Base-by-base conservation (phyloP, 2,888 invertebrate species). In the Dicroscelio sp. region DNA sequence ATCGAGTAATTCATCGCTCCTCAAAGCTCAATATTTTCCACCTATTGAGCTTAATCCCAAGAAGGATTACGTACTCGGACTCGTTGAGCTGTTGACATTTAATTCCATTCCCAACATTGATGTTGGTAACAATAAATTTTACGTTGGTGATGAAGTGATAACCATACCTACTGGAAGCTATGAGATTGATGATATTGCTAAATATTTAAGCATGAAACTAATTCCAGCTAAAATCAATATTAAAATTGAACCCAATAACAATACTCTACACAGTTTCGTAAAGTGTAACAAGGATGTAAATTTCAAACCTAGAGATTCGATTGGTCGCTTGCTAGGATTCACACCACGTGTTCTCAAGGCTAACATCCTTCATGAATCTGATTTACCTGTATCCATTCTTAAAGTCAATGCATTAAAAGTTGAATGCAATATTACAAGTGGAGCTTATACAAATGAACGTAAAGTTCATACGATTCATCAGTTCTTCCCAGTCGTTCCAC, bases 41-140 rank as follows among this genome's bases (percentile, higher is more conserved):
- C 86, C 90, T 0, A 90, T 90, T n/a, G 83, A 90, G 38, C 88
- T 95, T n/a, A n/a, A n/a, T n/a, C n/a, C n/a, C n/a, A n/a, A n/a
- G n/a, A n/a, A n/a, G n/a, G n/a, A n/a, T n/a, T n/a, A n/a, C n/a
- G n/a, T n/a, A n/a, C n/a, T n/a, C n/a, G n/a, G n/a, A n/a, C n/a
- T n/a, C n/a, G n/a, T n/a, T n/a, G n/a, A n/a, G n/a, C n/a, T n/a
- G n/a, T n/a, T n/a, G n/a, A n/a, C n/a, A n/a, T n/a, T n/a, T n/a
- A n/a, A n/a, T n/a, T n/a, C n/a, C n/a, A n/a, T n/a, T n/a, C n/a
- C n/a, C n/a, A n/a, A n/a, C n/a, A n/a, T n/a, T n/a, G n/a, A n/a
- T n/a, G n/a, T n/a, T n/a, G n/a, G n/a, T n/a, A n/a, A n/a, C n/a
- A n/a, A n/a, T n/a, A n/a, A n/a, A n/a, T n/a, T n/a, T n/a, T n/a